Base-by-base conservation (phyloP, 1,140 invertebrate genomes). In the Nymphalis io region DNA sequence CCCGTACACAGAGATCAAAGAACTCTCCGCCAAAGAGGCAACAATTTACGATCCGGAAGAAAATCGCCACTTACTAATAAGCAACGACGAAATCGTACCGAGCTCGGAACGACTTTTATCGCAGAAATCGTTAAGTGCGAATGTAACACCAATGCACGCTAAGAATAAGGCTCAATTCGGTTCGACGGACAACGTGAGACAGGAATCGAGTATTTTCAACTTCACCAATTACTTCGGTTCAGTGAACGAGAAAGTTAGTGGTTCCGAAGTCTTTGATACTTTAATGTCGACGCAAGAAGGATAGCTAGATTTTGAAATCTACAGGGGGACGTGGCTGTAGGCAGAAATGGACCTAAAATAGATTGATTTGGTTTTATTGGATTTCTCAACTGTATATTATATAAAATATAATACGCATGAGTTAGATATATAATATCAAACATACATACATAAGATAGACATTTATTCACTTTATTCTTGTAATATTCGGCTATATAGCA, bases 201-300 rank as follows among this genome's bases (percentile, higher is more conserved):
- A 84, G 40, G 78, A 87, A 16, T 87, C 87, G 5, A 76, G 89
- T 60, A 86, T 89, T 44, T 92, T 92, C 53, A 92, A 91, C 64
- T 92, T 92, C 65, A 79, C 93, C 0, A 93, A 92, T 79, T 95
- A 94, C 75, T 95, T 95, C 76, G 92, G 90, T 55, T 87, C 89
- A 0, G 90, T 92, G 60, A 89, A 91, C 18, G 89, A 88, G 27
- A 87, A 81, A 21, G 81, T 93, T 61, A 92, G 91, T 0, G 93
- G 93, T 12, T 93, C 94, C 0, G 94, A 94, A 67, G 92, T 94
- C 5, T 94, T 93, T 73, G 93, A 92, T 46, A 79, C 76, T 0
- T 44, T 90, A 12, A 80, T 89, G 79, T 80, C 87, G 4, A 79
- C 84, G 0, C 85, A 88, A 23, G 87, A 91, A 15, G 89, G 88